Conservation (phyloP, 2,797 vertebrate genomes). For the Harpagifer antarcticus region DNA sequence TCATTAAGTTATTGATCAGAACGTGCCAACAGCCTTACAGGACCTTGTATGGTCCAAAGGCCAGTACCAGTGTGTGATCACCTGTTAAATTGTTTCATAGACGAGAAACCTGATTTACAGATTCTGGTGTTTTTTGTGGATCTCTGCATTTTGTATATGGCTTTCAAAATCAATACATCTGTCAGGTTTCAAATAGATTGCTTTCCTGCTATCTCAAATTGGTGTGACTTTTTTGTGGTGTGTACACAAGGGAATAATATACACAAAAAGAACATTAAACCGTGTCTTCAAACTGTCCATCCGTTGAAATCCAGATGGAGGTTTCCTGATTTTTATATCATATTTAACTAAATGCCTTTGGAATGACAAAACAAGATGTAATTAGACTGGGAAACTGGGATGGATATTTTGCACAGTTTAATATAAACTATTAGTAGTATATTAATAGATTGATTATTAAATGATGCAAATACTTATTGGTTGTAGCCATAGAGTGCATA, state of each 20-base stretch:
- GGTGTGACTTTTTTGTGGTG: background rate
- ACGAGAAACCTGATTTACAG: background rate
- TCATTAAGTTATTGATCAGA: constrained; percentile 54
- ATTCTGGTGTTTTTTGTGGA: background rate
- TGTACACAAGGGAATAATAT: background rate
- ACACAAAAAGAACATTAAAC: background rate
- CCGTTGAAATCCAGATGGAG: background rate
- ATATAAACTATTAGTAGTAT: no score
- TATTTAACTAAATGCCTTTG: no score
- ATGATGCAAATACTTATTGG: no score
- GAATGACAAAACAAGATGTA: no score
- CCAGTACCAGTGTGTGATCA: background rate
- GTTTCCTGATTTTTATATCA: no score
- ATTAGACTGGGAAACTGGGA: no score
- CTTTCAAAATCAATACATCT: background rate
- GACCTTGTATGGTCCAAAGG: constrained; percentile 24
- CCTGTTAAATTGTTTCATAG: background rate
- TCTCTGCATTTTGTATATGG: background rate
- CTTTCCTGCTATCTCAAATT: background rate
- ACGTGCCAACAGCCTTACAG: constrained; percentile 9
- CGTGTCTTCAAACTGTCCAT: background rate
- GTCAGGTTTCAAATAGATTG: no score
- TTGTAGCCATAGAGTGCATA: background rate
- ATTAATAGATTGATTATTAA: no score
- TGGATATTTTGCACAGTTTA: no score